Evolutionary conservation across 2,113 vertebrate species (phyloP).

Genomic region (Rana temporaria): DNA sequence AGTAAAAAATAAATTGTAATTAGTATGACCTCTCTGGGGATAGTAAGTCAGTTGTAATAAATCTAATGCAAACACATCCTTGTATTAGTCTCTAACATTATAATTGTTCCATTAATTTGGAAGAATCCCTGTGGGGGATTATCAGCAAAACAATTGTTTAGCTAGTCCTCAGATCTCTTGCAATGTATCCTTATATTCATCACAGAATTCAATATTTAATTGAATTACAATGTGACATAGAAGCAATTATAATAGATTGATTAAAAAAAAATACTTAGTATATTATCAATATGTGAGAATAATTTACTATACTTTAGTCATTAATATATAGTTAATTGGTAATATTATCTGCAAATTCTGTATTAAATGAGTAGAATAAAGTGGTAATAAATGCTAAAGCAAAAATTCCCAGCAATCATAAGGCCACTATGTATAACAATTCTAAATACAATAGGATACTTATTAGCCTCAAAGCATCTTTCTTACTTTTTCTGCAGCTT

Average conservation of each 20-base stretch:
- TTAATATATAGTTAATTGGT: too few relatives aligned
- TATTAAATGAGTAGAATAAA: too few relatives aligned
- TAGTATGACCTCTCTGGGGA: background rate
- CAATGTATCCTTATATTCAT: background rate
- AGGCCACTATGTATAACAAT: too few relatives aligned
- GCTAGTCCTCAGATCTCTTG: background rate
- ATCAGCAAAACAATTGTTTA: background rate
- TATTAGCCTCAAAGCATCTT: too few relatives aligned
- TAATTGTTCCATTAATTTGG: background rate
- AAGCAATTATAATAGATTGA: background rate
- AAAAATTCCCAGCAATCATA: too few relatives aligned
- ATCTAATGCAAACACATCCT: conserved; percentile 2
- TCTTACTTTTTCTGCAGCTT: too few relatives aligned
- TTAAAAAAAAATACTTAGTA: too few relatives aligned
- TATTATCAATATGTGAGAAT: too few relatives aligned
- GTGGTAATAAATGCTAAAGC: too few relatives aligned
- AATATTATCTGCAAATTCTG: too few relatives aligned
- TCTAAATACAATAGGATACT: too few relatives aligned
- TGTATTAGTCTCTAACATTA: background rate
- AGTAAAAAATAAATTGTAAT: conserved; percentile 4
- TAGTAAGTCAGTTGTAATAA: conserved; percentile 14
- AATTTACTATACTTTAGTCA: too few relatives aligned
- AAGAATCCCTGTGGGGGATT: background rate
- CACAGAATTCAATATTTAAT: background rate
- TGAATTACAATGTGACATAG: conserved; percentile 7